A percentile compares a stretch with the other conserved stretches of the same genome.
phyloP scores from a whole-genome alignment of 2,888 invertebrate genomes.

The Argyra leucocephala region DNA sequence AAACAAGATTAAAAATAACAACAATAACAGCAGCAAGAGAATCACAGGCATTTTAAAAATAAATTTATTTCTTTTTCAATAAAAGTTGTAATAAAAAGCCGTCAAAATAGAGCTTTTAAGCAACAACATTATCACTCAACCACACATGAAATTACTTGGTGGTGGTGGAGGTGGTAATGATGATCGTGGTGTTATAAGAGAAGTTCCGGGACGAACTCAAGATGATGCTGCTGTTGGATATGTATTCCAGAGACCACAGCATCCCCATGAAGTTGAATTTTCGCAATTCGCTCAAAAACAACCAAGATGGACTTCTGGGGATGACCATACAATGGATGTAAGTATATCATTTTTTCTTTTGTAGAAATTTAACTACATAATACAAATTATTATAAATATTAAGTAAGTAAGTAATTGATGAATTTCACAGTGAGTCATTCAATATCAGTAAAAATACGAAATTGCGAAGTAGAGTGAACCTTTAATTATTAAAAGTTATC shows the following conservation, averaged over 20 bases:
- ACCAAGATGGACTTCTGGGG: slow-evolving; percentile 75
- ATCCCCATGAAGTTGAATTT: slow-evolving; percentile 72
- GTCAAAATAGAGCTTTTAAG: slow-evolving; percentile 44
- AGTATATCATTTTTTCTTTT: slow-evolving; percentile 37
- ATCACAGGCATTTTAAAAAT: too few relatives aligned
- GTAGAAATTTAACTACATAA: too few relatives aligned
- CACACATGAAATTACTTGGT: slow-evolving; percentile 71
- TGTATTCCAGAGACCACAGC: slow-evolving; percentile 63
- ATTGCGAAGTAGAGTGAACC: too few relatives aligned
- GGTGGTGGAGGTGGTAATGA: slow-evolving; percentile 58
- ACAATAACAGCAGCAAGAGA: too few relatives aligned
- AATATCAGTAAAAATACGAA: too few relatives aligned
- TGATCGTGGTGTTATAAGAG: slow-evolving; percentile 54
- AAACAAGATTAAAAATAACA: too few relatives aligned
- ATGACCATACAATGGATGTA: slow-evolving; percentile 80
- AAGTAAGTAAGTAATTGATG: too few relatives aligned
- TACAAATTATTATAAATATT: too few relatives aligned
- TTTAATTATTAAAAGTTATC: too few relatives aligned
- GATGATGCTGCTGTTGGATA: slow-evolving; percentile 91
- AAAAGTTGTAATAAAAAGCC: slow-evolving; percentile 27
- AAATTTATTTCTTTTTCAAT: slow-evolving; percentile 18
- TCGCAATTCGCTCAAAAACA: slow-evolving; percentile 64
- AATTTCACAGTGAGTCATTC: too few relatives aligned
- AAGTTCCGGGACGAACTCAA: slow-evolving; percentile 62
- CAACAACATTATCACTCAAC: slow-evolving; percentile 33